Evolutionary conservation across 2,888 invertebrate genomes (phyloP), one percentile per base, ranked within the genome.

Genomic region (Nomada goodeniana): DNA sequence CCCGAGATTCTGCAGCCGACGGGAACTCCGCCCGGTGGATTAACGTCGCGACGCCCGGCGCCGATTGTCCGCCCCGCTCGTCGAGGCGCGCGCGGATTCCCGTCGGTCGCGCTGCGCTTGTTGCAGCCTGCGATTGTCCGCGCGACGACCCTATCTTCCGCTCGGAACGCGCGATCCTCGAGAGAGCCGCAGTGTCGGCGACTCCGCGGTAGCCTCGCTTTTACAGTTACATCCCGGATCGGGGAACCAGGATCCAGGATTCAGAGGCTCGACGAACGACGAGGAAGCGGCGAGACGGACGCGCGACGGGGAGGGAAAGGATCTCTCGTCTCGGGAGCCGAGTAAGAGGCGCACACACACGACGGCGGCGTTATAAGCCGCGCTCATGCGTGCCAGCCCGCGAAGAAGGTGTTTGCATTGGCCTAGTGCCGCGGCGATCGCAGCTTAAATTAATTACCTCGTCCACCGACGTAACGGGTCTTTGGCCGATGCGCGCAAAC

Each of bases 391-490:
- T 64, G 79, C 78, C 69, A 47, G 61, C 80, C 53, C 60, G 82
- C 74, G 72, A 80, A 69, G 77, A 89, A 91, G 92, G 90, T 90
- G 91, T 92, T 92, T 90, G 91, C 91, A 92, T 92, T 93, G 92
- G 92, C 93, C 93, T 92, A 93, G 92, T 93, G 89, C 88, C 89
- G 90, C 90, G 89, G 87, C 89, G 89, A 91, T 92, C 85, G 89
- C 91, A 83, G 90, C 87, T 88, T 87, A 92, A 93, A 93, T 93
- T 93, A 93, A 93, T 93, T 93, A 92, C 92, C 93, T 89, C 90
- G 92, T 92, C 88, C 90, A 85, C 85, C 91, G 88, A 91, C 89
- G 87, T 93, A 93, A 93, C 93, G 93, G 93, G 90, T 91, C 92
- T 93, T 90, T 88, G 87, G 90, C 90, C 89, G 88, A 82, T 78